Conservation (phyloP, 2,888 invertebrate species). For the Lithophane semibrunnea region DNA sequence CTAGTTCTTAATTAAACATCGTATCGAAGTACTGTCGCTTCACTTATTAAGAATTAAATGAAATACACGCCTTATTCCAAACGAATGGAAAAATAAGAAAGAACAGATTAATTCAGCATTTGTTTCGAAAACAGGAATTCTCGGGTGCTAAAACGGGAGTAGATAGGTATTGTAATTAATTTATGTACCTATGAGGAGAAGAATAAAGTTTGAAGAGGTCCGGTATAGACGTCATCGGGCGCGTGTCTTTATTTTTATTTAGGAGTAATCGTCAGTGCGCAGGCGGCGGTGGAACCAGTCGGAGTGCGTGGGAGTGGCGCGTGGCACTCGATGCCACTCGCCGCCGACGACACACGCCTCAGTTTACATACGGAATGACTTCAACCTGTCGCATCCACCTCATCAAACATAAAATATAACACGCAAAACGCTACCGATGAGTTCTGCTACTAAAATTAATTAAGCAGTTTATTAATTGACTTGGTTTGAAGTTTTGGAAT, state of each 20-base stretch:
- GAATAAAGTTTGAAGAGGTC: slow-evolving; percentile 62
- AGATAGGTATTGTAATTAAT: slow-evolving; percentile 63
- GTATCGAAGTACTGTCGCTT: slow-evolving; percentile 75
- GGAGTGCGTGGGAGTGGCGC: slow-evolving; percentile 73
- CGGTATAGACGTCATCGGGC: slow-evolving; percentile 70
- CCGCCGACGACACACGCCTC: slow-evolving; percentile 52
- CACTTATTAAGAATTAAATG: slow-evolving; percentile 87
- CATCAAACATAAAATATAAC: slow-evolving; percentile 24
- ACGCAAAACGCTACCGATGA: neutral
- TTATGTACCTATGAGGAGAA: slow-evolving; percentile 20
- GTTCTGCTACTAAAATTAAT: neutral
- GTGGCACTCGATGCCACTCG: slow-evolving; percentile 63
- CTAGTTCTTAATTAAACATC: slow-evolving; percentile 86
- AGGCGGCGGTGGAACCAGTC: slow-evolving; percentile 66
- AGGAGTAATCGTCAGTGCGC: slow-evolving; percentile 71
- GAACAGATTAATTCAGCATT: slow-evolving; percentile 71
- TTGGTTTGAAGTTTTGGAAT: neutral
- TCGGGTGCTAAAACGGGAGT: slow-evolving; percentile 69
- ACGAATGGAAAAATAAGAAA: slow-evolving; percentile 71
- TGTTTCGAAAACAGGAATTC: slow-evolving; percentile 74
- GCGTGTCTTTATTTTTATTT: slow-evolving; percentile 78
- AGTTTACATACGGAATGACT: slow-evolving; percentile 40
- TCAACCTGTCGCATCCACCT: slow-evolving; percentile 19
- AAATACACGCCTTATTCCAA: slow-evolving; percentile 79
- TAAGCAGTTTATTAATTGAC: neutral